Conservation (phyloP, 2,113 vertebrate genomes). For the Sigmodon hispidus region DNA sequence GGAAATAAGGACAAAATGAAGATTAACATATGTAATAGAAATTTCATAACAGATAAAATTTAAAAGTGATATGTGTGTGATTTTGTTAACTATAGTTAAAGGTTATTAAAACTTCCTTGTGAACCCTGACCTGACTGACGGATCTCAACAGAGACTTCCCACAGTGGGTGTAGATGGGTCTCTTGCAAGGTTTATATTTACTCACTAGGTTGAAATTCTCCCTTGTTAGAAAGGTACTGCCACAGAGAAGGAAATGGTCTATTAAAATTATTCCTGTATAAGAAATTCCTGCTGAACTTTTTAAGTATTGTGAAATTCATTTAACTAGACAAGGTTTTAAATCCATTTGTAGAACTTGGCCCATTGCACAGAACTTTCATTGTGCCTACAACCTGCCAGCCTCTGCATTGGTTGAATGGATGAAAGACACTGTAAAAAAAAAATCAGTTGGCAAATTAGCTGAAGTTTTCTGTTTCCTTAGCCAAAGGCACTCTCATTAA, state of each 20-base stretch:
- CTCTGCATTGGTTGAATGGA: background rate
- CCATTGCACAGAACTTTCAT: background rate
- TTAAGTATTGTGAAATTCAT: background rate
- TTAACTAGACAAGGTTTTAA: background rate
- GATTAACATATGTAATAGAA: background rate
- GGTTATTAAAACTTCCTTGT: background rate
- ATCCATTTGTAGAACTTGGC: background rate
- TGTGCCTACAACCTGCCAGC: background rate
- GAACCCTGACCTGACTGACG: background rate
- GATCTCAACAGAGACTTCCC: background rate
- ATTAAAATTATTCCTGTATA: background rate
- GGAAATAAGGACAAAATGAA: background rate
- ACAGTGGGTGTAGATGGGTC: background rate
- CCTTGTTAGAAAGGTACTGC: background rate
- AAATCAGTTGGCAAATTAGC: background rate
- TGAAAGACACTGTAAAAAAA: background rate
- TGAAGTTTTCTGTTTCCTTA: background rate
- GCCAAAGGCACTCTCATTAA: background rate
- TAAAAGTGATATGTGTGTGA: background rate
- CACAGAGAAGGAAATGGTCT: background rate
- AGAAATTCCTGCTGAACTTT: background rate
- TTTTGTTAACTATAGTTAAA: background rate
- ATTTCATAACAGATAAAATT: background rate
- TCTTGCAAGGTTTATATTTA: background rate
- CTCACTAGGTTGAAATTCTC: background rate